Evolutionary conservation across 2,113 vertebrate species (phyloP).

Genomic region (Meriones unguiculatus): DNA sequence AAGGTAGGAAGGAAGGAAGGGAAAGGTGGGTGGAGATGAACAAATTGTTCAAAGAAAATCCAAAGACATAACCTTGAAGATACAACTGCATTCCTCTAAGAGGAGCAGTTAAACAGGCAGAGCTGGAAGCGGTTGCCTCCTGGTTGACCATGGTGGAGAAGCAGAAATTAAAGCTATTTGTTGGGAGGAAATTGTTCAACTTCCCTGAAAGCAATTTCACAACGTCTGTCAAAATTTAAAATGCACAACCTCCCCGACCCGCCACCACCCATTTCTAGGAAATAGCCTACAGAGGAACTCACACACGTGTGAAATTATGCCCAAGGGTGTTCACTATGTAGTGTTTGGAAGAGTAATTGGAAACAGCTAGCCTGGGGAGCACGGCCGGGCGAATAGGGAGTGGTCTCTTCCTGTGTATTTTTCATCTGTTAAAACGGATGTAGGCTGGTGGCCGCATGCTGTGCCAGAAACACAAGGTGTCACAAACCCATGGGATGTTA

Average conservation of each 20-base stretch:
- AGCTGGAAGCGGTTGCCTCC: neutral
- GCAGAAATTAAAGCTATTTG: neutral
- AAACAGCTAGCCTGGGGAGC: neutral
- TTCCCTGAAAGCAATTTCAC: slow-evolving; percentile 36
- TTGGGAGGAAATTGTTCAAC: neutral
- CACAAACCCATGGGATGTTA: neutral
- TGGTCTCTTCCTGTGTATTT: neutral
- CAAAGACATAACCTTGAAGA: neutral
- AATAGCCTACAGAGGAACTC: slow-evolving; percentile 16
- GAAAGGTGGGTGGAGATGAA: neutral
- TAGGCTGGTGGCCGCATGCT: neutral
- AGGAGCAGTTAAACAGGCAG: neutral
- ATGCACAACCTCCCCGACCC: slow-evolving; percentile 6
- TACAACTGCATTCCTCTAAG: neutral
- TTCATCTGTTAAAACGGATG: neutral
- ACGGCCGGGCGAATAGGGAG: neutral
- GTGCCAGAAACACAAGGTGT: neutral
- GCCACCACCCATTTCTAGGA: neutral
- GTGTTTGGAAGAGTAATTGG: slow-evolving; percentile 28
- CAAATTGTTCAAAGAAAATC: neutral
- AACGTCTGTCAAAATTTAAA: slow-evolving; percentile 30
- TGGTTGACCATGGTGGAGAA: neutral
- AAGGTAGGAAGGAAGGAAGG: neutral
- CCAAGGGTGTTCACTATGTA: neutral
- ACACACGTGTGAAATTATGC: slow-evolving; percentile 1